Percentiles rank a stretch among this genome's conserved stretches.
phyloP scores from a whole-genome alignment of 2,797 vertebrate genomes.

The Crypturellus tataupa region DNA sequence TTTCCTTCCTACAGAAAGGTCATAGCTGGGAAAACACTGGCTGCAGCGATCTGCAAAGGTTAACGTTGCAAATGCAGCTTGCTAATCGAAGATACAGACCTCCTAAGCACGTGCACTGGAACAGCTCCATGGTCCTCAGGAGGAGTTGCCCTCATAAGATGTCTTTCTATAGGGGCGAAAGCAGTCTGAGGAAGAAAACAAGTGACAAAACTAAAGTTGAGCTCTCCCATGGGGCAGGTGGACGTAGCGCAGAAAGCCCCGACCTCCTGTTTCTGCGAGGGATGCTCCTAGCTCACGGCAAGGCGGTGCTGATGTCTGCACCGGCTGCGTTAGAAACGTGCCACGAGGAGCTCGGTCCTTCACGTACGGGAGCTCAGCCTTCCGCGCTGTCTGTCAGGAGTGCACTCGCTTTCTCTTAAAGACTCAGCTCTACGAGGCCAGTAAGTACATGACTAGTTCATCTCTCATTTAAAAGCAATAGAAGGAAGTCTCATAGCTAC shows the following conservation, averaged over 20 bases:
- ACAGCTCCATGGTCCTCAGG: neutral
- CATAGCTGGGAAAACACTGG: neutral
- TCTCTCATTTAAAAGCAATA: neutral
- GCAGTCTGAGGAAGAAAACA: neutral
- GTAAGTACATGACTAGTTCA: neutral
- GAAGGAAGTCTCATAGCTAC: neutral
- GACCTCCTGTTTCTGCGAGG: neutral
- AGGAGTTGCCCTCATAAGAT: neutral
- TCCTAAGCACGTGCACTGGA: neutral
- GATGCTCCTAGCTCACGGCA: neutral
- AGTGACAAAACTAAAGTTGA: neutral
- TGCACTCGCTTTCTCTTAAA: neutral
- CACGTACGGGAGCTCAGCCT: neutral
- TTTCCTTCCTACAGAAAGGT: neutral
- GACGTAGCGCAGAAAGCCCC: neutral
- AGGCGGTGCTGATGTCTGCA: too few species aligned
- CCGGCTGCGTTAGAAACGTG: neutral
- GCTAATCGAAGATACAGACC: neutral
- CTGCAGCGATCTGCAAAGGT: neutral
- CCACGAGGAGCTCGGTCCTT: rapidly evolving
- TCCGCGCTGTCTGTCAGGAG: neutral
- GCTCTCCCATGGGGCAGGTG: neutral
- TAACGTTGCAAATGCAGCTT: neutral
- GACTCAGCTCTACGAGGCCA: neutral
- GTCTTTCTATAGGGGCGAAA: neutral